Percentiles rank a stretch among this genome's conserved stretches.
Evolutionary conservation across 2,797 vertebrate species (phyloP).

Genomic region (Myotis findleyi): DNA sequence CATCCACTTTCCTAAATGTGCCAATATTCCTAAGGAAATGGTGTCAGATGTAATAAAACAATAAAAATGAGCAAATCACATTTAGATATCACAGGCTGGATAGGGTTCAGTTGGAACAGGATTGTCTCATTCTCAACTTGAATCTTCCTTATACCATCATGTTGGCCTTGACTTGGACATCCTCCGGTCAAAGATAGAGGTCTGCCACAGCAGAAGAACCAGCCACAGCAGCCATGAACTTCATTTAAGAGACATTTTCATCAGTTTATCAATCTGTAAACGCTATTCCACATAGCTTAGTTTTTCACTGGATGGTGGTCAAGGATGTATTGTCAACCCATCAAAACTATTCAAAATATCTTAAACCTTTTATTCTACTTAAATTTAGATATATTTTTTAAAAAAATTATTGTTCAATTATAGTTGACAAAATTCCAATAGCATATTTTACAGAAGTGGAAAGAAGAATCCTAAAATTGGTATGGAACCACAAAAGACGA

Average conservation of each 20-base stretch:
- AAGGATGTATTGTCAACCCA: neutral
- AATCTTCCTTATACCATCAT: neutral
- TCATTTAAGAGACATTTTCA: neutral
- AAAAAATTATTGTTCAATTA: neutral
- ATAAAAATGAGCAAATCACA: neutral
- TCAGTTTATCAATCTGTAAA: neutral
- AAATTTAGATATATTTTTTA: neutral
- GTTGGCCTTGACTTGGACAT: neutral
- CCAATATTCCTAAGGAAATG: neutral
- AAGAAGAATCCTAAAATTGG: neutral
- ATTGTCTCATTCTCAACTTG: neutral
- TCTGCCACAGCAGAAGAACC: neutral
- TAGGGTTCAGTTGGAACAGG: neutral
- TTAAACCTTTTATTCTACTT: neutral
- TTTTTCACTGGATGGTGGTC: neutral
- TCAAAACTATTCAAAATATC: constrained; percentile 10
- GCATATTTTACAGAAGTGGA: neutral
- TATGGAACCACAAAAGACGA: neutral
- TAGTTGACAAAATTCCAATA: neutral
- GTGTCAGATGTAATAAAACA: neutral
- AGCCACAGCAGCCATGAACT: neutral
- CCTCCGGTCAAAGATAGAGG: neutral
- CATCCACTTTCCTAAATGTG: neutral
- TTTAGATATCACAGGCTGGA: neutral
- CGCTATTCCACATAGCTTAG: neutral